phyloP scores from a whole-genome alignment of 2,888 invertebrate species.

The Mechanitis messenoides region DNA sequence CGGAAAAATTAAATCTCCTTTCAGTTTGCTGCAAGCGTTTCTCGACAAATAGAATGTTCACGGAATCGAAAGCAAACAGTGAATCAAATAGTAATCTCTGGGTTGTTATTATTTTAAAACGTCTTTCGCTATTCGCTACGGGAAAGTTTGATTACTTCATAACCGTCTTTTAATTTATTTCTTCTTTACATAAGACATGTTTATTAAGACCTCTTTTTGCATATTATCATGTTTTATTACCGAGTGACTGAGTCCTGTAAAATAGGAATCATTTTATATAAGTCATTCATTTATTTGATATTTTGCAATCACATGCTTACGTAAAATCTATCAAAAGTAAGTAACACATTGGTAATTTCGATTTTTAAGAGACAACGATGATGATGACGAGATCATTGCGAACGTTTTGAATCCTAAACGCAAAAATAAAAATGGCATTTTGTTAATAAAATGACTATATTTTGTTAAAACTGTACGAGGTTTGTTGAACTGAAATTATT shows the following conservation, averaged over 20 bases:
- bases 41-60: constrained; percentile 30
- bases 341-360: constrained; percentile 33
- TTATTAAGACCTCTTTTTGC: no score
- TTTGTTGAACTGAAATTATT: no score
- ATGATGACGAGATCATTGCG: constrained; percentile 25
- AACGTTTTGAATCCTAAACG: constrained; percentile 35
- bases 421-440: constrained; percentile 16
- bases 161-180: no score
- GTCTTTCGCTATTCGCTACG: constrained; percentile 11
- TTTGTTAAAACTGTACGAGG: no score
- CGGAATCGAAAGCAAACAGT: constrained; percentile 34
- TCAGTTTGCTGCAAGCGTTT: constrained; percentile 22
- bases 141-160: neutral
- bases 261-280: no score
- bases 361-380: constrained; percentile 20
- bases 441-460: constrained; percentile 19
- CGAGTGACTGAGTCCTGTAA: no score
- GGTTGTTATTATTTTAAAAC: constrained; percentile 26
- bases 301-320: no score
- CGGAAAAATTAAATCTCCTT: constrained; percentile 46
- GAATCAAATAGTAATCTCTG: constrained; percentile 29
- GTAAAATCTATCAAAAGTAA: constrained; percentile 13
- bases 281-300: no score
- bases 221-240: no score
- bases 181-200: no score